These are phyloP conservation scores for Diplodus sargus DNA, from an alignment of 2,797 vertebrate species.

Conservation along the genomic window DNA sequence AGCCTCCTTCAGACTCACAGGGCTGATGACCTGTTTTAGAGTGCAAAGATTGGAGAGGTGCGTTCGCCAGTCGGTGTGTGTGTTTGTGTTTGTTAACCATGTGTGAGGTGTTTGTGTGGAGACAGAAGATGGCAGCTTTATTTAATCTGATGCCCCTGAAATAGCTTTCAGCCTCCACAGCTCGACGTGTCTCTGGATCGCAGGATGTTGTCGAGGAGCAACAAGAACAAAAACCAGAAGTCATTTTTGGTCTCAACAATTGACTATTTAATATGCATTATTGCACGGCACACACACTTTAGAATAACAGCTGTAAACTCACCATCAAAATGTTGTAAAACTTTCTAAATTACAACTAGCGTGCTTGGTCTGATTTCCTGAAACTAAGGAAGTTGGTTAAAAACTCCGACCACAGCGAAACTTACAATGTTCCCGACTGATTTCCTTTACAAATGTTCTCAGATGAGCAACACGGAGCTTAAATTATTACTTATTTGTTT, in stretches of 20 bases:
- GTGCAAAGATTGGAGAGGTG: neutral
- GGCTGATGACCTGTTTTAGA: constrained; percentile 29
- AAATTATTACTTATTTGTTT: too few relatives aligned
- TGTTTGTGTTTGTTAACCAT: neutral
- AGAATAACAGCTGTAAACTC: neutral
- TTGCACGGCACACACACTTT: neutral
- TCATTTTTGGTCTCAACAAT: neutral
- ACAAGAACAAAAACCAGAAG: neutral
- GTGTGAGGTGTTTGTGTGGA: neutral
- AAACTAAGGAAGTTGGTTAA: neutral
- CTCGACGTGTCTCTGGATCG: constrained; percentile 7
- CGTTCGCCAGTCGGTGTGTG: constrained; percentile 7
- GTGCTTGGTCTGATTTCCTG: neutral
- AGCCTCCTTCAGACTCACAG: constrained; percentile 7
- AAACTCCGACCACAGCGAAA: neutral
- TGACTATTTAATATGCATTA: neutral
- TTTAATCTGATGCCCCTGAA: constrained; percentile 31
- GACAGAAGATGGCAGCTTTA: constrained; percentile 19
- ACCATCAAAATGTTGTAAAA: too few relatives aligned
- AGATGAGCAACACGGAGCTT: too few relatives aligned
- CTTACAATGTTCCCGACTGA: too few relatives aligned
- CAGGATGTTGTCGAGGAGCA: neutral
- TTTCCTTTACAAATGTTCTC: too few relatives aligned
- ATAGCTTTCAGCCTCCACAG: neutral
- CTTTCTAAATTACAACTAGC: neutral